A percentile compares a stretch with the other conserved stretches of the same genome.
These are phyloP conservation scores for Clepsis dumicolana DNA, from an alignment of 2,888 invertebrate species.

Conservation along the genomic window DNA sequence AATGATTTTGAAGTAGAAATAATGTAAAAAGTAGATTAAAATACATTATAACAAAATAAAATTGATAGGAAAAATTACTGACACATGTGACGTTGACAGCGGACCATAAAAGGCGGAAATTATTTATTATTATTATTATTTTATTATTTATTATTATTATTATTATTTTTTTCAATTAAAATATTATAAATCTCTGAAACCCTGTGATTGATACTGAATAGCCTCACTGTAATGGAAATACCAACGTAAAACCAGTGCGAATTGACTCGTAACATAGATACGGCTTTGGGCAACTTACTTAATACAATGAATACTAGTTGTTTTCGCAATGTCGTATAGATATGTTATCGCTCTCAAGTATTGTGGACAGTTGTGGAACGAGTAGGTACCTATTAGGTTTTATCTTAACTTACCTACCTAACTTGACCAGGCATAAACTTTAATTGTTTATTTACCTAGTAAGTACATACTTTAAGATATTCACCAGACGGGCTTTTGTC, in stretches of 20 bases:
- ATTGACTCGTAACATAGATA: conserved; percentile 32
- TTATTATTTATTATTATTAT: no score
- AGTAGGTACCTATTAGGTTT: conserved; percentile 14
- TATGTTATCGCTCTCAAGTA: conserved; percentile 26
- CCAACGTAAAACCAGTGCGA: conserved; percentile 7
- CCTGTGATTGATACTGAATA: neutral
- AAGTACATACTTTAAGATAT: neutral
- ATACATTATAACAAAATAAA: no score
- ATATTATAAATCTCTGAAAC: neutral
- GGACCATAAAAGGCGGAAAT: no score
- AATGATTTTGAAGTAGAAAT: no score
- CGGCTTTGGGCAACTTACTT: conserved; percentile 22
- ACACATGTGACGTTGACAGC: no score
- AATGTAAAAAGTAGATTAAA: no score
- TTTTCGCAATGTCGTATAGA: conserved; percentile 31
- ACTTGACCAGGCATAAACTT: conserved; percentile 9
- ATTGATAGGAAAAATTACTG: no score
- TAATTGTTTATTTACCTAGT: conserved; percentile 16
- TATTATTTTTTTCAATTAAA: neutral
- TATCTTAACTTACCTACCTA: conserved; percentile 9
- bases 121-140: no score
- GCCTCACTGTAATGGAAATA: neutral
- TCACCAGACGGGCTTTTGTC: neutral
- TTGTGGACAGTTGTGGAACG: conserved; percentile 25
- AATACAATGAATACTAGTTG: conserved; percentile 36